phyloP scores from a whole-genome alignment of 2,797 vertebrate genomes.

The Telmatherina bonti region DNA sequence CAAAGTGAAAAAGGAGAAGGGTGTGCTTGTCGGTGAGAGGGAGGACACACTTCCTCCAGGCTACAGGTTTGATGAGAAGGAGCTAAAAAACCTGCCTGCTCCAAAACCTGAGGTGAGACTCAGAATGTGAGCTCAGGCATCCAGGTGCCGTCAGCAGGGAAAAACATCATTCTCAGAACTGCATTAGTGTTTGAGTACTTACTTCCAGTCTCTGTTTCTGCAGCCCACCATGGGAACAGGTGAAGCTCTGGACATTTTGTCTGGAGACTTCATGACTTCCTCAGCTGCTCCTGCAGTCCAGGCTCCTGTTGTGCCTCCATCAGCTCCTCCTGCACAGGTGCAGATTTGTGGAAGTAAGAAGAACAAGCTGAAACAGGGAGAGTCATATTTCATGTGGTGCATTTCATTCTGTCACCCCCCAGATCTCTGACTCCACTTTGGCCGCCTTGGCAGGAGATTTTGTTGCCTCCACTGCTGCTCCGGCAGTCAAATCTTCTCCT shows the following conservation, averaged over 20 bases:
- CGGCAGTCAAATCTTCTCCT: constrained; percentile 66
- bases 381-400: not conserved
- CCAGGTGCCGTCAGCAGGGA: not conserved
- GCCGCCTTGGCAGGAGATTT: constrained; percentile 74
- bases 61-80: constrained; percentile 74
- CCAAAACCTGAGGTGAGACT: constrained; percentile 73
- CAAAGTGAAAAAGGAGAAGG: constrained; percentile 65
- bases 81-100: constrained; percentile 65
- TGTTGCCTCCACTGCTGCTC: constrained; percentile 60
- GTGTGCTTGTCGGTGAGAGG: constrained; percentile 77
- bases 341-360: not conserved
- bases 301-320: constrained; percentile 5
- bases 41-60: constrained; percentile 73
- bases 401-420: not conserved
- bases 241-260: constrained; percentile 51
- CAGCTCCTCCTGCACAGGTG: constrained; percentile 52
- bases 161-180: no score
- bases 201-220: not conserved
- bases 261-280: constrained; percentile 36
- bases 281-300: constrained; percentile 22
- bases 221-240: constrained; percentile 27
- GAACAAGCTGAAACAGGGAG: not conserved
- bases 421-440: constrained; percentile 70
- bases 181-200: not conserved
- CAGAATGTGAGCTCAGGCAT: not conserved